A percentile compares a stretch with the other conserved stretches of the same genome.
phyloP scores from a whole-genome alignment of 2,113 vertebrate genomes.

The Salvelinus namaycush region DNA sequence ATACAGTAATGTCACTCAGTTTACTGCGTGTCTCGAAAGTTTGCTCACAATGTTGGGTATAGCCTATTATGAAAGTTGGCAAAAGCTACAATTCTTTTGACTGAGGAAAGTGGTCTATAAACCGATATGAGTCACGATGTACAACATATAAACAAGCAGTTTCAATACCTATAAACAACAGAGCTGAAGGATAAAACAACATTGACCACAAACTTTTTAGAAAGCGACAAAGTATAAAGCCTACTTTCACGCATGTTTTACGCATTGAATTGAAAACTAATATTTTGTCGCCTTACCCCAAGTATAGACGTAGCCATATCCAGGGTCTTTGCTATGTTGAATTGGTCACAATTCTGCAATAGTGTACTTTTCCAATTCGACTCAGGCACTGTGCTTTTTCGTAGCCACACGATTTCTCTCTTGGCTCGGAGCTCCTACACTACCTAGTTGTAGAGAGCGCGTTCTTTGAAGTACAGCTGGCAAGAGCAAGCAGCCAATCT shows the following conservation, averaged over 20 bases:
- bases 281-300: slow-evolving; percentile 84
- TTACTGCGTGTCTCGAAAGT: slow-evolving; percentile 1
- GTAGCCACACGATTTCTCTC: slow-evolving; percentile 82
- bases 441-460: slow-evolving; percentile 94
- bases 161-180: neutral
- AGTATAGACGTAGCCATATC: slow-evolving; percentile 99
- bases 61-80: neutral
- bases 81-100: neutral
- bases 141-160: neutral
- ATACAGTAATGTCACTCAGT: neutral
- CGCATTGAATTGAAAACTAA: slow-evolving; percentile 21
- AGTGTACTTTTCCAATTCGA: slow-evolving; percentile 62
- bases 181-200: neutral
- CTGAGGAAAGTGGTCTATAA: neutral
- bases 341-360: slow-evolving; percentile 46
- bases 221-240: neutral
- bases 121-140: neutral
- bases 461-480: slow-evolving; percentile 99
- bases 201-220: neutral
- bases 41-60: neutral
- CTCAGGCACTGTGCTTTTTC: slow-evolving; percentile 74
- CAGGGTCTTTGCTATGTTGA: slow-evolving; percentile 72
- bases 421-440: slow-evolving; percentile 86
- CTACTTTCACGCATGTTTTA: slow-evolving; percentile 51
- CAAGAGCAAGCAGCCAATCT: slow-evolving; percentile 87